These are phyloP conservation scores for Nomada flava DNA, from an alignment of 2,888 invertebrate genomes.

Conservation along the genomic window DNA sequence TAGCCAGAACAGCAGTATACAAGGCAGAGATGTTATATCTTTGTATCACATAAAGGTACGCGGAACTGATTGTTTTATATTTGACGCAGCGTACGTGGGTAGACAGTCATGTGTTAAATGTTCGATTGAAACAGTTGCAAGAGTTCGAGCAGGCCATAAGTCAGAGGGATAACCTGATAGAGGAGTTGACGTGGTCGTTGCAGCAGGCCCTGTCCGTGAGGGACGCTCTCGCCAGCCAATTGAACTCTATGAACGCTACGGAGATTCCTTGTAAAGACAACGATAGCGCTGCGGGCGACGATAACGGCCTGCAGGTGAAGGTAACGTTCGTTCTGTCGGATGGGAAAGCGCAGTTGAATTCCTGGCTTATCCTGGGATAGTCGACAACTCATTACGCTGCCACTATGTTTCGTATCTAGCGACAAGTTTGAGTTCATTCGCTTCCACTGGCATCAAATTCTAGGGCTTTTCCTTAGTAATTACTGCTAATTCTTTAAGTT, in stretches of 20 bases:
- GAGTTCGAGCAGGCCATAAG: constrained; percentile 90
- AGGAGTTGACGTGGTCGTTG: constrained; percentile 89
- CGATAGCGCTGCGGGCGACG: constrained; percentile 78
- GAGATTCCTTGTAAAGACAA: constrained; percentile 85
- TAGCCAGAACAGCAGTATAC: constrained; percentile 88
- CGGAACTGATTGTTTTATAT: no score
- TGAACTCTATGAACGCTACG: constrained; percentile 86
- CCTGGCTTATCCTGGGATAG: no score
- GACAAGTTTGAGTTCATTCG: no score
- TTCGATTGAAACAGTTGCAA: constrained; percentile 83
- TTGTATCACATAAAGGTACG: constrained; percentile 89
- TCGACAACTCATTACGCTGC: no score
- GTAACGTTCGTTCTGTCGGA: constrained; percentile 48
- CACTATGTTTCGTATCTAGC: no score
- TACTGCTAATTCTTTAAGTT: no score
- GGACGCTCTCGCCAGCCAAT: constrained; percentile 87
- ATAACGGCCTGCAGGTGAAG: constrained; percentile 69
- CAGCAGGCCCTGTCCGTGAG: constrained; percentile 88
- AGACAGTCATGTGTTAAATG: constrained; percentile 12
- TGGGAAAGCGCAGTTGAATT: no score
- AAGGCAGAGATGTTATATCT: constrained; percentile 89
- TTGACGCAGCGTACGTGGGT: no score
- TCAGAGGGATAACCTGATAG: constrained; percentile 89
- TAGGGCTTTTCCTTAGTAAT: no score
- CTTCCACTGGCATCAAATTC: no score